These are phyloP conservation scores for Sphaerodactylus townsendi DNA, from an alignment of 2,113 vertebrate species.

Conservation along the genomic window DNA sequence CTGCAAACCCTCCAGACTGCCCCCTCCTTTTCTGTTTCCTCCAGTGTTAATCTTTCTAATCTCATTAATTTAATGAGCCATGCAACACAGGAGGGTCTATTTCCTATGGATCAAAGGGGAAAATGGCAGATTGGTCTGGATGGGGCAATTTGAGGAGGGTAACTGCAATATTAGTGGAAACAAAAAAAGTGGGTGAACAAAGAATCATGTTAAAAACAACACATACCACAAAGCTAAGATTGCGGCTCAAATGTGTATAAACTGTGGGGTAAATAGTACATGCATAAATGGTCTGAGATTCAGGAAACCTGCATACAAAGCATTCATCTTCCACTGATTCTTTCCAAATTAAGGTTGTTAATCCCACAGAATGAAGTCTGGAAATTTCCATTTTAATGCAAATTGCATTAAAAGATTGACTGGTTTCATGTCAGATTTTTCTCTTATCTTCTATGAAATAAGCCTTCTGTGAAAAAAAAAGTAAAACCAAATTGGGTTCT, in stretches of 20 bases:
- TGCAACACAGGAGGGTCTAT: slow-evolving; percentile 71
- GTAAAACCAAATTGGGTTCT: neutral
- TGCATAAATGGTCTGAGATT: too few relatives aligned
- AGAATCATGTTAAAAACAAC: too few relatives aligned
- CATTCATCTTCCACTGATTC: neutral
- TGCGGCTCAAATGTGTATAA: too few relatives aligned
- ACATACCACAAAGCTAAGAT: too few relatives aligned
- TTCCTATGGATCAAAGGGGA: slow-evolving; percentile 82
- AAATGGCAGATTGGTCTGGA: too few relatives aligned
- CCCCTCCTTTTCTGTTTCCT: slow-evolving; percentile 30
- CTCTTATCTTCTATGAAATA: neutral
- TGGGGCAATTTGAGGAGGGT: too few relatives aligned
- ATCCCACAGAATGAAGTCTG: neutral
- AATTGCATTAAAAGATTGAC: neutral
- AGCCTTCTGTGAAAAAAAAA: neutral
- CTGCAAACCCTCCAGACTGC: neutral
- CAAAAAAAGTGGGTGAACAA: too few relatives aligned
- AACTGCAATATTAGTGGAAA: too few relatives aligned
- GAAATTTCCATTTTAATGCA: neutral
- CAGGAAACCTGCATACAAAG: neutral
- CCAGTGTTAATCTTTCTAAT: slow-evolving; percentile 73
- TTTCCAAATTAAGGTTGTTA: neutral
- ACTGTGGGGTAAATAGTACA: too few relatives aligned
- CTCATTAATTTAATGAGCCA: slow-evolving; percentile 83
- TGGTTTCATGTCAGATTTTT: neutral